Conservation (phyloP, 1,140 invertebrate genomes). For the Eueides isabella region DNA sequence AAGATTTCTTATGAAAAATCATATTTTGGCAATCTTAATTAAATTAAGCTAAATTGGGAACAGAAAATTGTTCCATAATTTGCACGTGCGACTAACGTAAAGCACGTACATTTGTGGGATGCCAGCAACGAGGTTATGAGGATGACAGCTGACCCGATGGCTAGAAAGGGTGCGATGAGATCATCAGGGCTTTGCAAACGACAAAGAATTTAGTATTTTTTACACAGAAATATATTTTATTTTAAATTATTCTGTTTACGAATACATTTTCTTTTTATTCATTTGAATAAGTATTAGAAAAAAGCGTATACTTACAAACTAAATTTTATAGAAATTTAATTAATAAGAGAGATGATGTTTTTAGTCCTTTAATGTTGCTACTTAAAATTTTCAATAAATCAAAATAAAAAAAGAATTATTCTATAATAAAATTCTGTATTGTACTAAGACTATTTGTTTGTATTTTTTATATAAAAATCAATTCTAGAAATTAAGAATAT, state of each 20-base stretch:
- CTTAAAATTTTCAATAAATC: no score
- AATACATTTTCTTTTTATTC: background rate
- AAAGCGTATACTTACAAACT: no score
- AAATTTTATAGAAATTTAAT: no score
- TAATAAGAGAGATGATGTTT: no score
- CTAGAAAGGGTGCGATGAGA: background rate
- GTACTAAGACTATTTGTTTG: no score
- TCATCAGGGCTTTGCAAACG: background rate
- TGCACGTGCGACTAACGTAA: background rate
- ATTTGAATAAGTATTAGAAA: background rate
- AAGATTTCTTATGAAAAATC: background rate
- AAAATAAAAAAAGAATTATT: no score
- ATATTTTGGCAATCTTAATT: background rate
- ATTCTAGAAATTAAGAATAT: no score
- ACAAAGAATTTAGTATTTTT: background rate
- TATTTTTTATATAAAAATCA: no score
- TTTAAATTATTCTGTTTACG: background rate
- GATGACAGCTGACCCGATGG: slow-evolving; percentile 1
- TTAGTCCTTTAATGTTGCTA: no score
- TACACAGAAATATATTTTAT: background rate
- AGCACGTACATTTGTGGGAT: background rate
- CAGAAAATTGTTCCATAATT: slow-evolving; percentile 6
- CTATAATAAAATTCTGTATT: no score
- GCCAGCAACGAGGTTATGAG: background rate
- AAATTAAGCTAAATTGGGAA: background rate